phyloP scores from a whole-genome alignment of 2,113 vertebrate species.

The Phodopus roborovskii region DNA sequence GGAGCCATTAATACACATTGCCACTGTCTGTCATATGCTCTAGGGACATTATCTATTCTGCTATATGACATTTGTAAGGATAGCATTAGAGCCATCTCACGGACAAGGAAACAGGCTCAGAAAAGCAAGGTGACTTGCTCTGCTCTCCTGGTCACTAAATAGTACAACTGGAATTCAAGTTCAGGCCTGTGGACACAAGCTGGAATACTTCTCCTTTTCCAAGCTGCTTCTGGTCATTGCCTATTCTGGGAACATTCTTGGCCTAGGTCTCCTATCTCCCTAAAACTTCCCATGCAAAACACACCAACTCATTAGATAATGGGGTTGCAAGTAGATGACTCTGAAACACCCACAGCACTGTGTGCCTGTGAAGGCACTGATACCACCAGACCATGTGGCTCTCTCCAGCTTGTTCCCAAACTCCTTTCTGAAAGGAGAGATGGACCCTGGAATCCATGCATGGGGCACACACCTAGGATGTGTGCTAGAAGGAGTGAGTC shows the following conservation, averaged over 20 bases:
- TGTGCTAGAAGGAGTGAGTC: not conserved
- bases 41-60: not conserved
- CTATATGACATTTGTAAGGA: not conserved
- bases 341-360: not conserved
- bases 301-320: not conserved
- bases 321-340: not conserved
- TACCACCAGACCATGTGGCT: not conserved
- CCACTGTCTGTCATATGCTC: not conserved
- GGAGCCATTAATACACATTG: not conserved
- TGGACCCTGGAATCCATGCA: not conserved
- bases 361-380: too few species aligned
- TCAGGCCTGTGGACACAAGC: not conserved
- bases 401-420: not conserved
- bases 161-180: not conserved
- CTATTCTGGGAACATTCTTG: not conserved
- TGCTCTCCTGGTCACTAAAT: not conserved
- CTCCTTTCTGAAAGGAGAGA: not conserved
- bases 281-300: not conserved
- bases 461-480: not conserved
- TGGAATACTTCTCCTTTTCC: not conserved
- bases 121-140: slow-evolving; percentile 15
- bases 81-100: slow-evolving; percentile 30
- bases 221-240: not conserved
- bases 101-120: slow-evolving; percentile 24
- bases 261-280: not conserved